Percentiles rank a stretch among this genome's conserved stretches.
These are phyloP conservation scores for Acropternis orthonyx DNA, from an alignment of 2,797 vertebrate genomes.

Conservation along the genomic window DNA sequence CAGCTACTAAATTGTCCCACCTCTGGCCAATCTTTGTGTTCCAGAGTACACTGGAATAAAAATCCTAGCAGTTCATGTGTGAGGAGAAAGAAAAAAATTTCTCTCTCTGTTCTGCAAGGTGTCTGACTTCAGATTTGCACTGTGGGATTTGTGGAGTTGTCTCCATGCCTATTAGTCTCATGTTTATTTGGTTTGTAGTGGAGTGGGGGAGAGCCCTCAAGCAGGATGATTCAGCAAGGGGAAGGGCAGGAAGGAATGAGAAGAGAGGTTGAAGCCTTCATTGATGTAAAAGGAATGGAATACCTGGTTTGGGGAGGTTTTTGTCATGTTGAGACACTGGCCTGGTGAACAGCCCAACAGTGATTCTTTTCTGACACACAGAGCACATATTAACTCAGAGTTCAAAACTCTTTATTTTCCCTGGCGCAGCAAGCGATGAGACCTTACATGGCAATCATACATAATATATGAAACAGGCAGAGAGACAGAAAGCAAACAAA, in stretches of 20 bases:
- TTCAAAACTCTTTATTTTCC: slow-evolving; percentile 3
- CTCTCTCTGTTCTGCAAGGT: neutral
- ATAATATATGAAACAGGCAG: slow-evolving; percentile 5
- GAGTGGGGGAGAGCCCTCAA: neutral
- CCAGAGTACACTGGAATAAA: neutral
- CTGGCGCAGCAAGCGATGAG: neutral
- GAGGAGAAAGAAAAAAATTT: neutral
- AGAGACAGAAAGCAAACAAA: slow-evolving; percentile 24
- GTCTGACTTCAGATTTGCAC: accelerated
- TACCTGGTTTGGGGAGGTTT: neutral
- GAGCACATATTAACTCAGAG: neutral
- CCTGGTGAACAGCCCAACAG: neutral
- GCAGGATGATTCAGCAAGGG: neutral
- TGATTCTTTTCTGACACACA: neutral
- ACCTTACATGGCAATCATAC: neutral
- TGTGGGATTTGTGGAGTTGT: neutral
- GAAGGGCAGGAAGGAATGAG: neutral
- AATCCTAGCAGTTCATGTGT: too few species aligned
- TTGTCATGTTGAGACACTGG: neutral
- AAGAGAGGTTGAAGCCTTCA: neutral
- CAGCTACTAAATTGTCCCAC: neutral
- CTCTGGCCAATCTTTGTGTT: neutral
- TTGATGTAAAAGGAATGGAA: neutral
- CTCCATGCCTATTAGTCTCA: neutral
- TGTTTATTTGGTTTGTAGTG: neutral